Evolutionary conservation across 2,888 invertebrate species (phyloP).

Genomic region (Cosmopolites sordidus): DNA sequence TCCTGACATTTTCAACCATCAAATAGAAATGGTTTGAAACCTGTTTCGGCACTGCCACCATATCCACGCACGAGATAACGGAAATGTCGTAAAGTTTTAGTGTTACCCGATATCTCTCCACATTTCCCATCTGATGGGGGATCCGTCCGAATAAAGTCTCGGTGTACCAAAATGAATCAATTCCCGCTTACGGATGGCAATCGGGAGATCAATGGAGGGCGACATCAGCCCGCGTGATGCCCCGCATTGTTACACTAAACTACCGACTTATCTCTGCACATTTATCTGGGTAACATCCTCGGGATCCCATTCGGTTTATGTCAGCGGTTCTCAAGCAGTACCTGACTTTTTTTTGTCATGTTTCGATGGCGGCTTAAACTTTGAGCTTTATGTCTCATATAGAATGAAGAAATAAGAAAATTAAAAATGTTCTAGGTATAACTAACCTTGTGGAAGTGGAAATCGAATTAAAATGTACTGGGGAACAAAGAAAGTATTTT

Average conservation of each 20-base stretch:
- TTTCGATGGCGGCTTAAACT: no score
- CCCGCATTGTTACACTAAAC: conserved; percentile 48
- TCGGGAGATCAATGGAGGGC: conserved; percentile 46
- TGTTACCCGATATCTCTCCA: conserved; percentile 12
- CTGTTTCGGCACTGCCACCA: no score
- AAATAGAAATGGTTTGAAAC: no score
- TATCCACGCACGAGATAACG: neutral
- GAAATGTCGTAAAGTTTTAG: conserved; percentile 18
- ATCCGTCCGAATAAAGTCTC: conserved; percentile 33
- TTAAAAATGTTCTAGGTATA: no score
- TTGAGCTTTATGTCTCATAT: no score
- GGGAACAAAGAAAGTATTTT: no score
- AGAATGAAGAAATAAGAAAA: no score
- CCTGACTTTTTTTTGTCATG: no score
- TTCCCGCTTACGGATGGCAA: conserved; percentile 46
- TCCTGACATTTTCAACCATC: no score
- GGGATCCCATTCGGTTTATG: conserved; percentile 34
- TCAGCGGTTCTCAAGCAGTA: conserved; percentile 27
- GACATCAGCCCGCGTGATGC: conserved; percentile 41
- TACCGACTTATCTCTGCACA: conserved; percentile 44
- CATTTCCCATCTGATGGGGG: conserved; percentile 17
- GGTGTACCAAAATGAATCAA: conserved; percentile 49
- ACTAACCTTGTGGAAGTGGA: no score
- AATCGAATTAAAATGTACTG: no score
- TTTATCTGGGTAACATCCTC: conserved; percentile 35